These are phyloP conservation scores for Phycodurus eques DNA, from an alignment of 2,113 vertebrate species.

Conservation along the genomic window DNA sequence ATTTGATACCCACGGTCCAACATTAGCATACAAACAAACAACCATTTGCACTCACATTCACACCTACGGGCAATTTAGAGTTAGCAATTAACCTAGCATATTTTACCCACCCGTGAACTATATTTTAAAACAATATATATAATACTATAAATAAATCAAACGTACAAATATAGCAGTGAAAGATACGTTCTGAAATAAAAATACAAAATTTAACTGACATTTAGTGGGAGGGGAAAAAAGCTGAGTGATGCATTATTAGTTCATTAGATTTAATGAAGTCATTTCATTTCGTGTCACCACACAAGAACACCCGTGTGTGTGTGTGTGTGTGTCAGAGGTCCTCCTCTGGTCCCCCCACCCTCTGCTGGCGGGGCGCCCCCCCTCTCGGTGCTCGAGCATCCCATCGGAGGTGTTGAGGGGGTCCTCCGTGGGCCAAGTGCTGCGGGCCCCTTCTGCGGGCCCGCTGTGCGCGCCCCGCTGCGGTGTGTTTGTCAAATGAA, in stretches of 20 bases:
- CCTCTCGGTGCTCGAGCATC: constrained; percentile 50
- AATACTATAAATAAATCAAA: too few relatives aligned
- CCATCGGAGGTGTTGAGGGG: constrained; percentile 39
- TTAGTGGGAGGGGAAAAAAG: neutral
- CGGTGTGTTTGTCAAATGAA: constrained; percentile 21
- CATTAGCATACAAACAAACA: too few relatives aligned
- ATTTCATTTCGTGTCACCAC: neutral
- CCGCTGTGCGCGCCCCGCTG: constrained; percentile 10
- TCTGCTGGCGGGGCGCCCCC: constrained; percentile 9
- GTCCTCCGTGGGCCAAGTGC: neutral
- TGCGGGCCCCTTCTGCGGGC: constrained; percentile 56
- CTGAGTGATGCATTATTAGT: neutral
- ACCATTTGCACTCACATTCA: too few relatives aligned
- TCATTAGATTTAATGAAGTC: neutral
- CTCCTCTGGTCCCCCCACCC: constrained; percentile 55
- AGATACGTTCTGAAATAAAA: too few relatives aligned
- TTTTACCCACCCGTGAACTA: too few relatives aligned
- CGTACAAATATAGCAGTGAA: too few relatives aligned
- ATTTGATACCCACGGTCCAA: too few relatives aligned
- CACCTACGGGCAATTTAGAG: too few relatives aligned
- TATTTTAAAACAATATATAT: too few relatives aligned
- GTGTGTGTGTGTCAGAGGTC: constrained; percentile 61
- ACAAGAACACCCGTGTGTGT: neutral
- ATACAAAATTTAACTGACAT: too few relatives aligned
- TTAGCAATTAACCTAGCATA: too few relatives aligned